Percentiles rank a stretch among this genome's conserved stretches.
Evolutionary conservation across 2,797 vertebrate genomes (phyloP).

Genomic region (Catostomus latipinnis): DNA sequence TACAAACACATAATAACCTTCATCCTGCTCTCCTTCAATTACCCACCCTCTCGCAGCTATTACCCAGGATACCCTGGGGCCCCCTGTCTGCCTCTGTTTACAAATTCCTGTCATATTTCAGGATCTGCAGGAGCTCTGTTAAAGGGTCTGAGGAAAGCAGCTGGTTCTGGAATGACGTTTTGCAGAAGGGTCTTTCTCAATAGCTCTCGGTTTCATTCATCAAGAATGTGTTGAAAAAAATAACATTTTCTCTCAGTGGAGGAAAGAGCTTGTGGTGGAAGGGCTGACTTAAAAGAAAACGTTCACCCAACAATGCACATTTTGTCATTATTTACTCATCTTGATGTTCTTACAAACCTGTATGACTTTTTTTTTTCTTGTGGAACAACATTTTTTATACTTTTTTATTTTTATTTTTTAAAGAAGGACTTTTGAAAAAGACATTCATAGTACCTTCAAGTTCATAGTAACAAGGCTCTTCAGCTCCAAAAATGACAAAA

Average conservation of each 20-base stretch:
- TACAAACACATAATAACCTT: constrained; percentile 76
- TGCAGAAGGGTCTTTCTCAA: constrained; percentile 51
- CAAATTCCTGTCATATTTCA: constrained; percentile 75
- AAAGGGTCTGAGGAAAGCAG: constrained; percentile 64
- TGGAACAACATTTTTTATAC: too few relatives aligned
- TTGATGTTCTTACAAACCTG: background rate
- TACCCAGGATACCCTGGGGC: constrained; percentile 70
- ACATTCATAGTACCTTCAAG: too few relatives aligned
- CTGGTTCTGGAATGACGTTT: constrained; percentile 52
- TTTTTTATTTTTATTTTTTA: too few relatives aligned
- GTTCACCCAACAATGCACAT: too few relatives aligned
- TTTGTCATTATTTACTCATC: too few relatives aligned
- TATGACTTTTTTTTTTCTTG: background rate
- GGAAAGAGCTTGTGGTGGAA: background rate
- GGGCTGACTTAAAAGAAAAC: too few relatives aligned
- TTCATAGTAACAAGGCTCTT: too few relatives aligned
- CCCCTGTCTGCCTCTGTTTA: constrained; percentile 71
- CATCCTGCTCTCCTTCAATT: constrained; percentile 72
- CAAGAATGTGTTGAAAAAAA: constrained; percentile 55
- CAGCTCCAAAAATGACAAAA: too few relatives aligned
- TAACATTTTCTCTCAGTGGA: background rate
- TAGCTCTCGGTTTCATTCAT: constrained; percentile 39
- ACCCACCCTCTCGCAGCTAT: constrained; percentile 62
- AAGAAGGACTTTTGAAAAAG: too few relatives aligned
- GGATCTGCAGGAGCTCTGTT: constrained; percentile 57